Conservation (phyloP, 2,888 invertebrate species). For the Mimas tiliae region DNA sequence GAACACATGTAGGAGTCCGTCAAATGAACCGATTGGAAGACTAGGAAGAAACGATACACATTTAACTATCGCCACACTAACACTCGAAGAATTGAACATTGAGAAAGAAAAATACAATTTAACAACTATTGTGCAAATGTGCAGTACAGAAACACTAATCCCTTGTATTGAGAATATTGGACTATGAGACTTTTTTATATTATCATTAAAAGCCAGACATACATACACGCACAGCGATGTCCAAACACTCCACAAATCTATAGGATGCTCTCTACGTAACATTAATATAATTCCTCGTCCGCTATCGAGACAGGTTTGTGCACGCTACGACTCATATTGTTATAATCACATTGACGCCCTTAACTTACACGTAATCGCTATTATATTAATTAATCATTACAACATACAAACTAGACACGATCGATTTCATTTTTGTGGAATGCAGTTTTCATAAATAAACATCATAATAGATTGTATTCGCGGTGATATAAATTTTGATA, state of each 20-base stretch:
- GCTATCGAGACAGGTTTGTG: constrained; percentile 75
- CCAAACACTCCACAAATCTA: constrained; percentile 75
- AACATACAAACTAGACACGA: constrained; percentile 69
- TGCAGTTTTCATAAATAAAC: constrained; percentile 78
- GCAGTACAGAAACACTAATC: constrained; percentile 68
- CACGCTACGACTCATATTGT: constrained; percentile 77
- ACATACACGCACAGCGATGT: constrained; percentile 74
- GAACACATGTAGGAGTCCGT: constrained; percentile 55
- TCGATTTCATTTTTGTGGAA: constrained; percentile 78
- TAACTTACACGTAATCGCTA: constrained; percentile 60
- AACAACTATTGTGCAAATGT: constrained; percentile 59
- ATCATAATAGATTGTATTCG: constrained; percentile 68
- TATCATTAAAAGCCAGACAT: constrained; percentile 77
- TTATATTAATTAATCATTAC: constrained; percentile 63
- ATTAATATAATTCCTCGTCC: constrained; percentile 61
- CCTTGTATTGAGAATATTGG: constrained; percentile 70
- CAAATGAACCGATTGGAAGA: constrained; percentile 75
- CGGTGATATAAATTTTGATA: constrained; percentile 54
- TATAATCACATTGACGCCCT: constrained; percentile 82
- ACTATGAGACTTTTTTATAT: constrained; percentile 67
- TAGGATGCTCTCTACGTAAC: constrained; percentile 73
- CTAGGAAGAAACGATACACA: constrained; percentile 57
- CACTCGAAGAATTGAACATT: constrained; percentile 24
- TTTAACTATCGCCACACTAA: not conserved
- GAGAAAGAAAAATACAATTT: constrained; percentile 46